A percentile compares a stretch with the other conserved stretches of the same genome.
These are phyloP conservation scores for Melanargia galathea DNA, from an alignment of 2,888 invertebrate species.

Conservation along the genomic window DNA sequence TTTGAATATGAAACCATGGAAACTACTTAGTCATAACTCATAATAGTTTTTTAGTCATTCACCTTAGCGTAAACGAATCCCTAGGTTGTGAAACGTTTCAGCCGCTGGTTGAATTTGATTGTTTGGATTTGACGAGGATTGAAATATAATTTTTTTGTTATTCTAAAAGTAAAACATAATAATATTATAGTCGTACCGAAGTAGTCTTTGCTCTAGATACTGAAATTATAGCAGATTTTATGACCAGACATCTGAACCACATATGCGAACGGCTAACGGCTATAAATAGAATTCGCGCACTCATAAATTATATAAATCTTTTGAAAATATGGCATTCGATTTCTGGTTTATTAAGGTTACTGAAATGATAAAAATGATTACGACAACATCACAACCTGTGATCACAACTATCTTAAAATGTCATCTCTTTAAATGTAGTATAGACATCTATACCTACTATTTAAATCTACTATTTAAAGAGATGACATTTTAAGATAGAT, in stretches of 20 bases:
- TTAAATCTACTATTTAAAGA: too few relatives aligned
- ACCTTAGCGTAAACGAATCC: background rate
- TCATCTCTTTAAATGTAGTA: too few relatives aligned
- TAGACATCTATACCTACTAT: too few relatives aligned
- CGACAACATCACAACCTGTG: background rate
- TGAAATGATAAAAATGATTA: background rate
- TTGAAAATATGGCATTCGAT: constrained; percentile 13
- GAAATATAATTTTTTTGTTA: too few relatives aligned
- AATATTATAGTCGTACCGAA: background rate
- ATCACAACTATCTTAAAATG: too few relatives aligned
- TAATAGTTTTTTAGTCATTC: too few relatives aligned
- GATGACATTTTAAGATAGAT: too few relatives aligned
- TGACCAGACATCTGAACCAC: constrained; percentile 3
- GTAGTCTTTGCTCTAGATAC: constrained; percentile 8
- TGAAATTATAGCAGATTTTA: constrained; percentile 5
- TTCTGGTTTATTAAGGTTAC: background rate
- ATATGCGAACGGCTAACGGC: constrained; percentile 10
- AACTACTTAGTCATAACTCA: background rate
- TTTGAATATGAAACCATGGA: constrained; percentile 5
- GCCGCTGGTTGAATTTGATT: too few relatives aligned
- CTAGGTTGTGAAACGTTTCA: background rate
- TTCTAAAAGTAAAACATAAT: too few relatives aligned
- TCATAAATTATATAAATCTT: constrained; percentile 22
- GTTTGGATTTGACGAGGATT: too few relatives aligned
- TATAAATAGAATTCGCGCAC: constrained; percentile 26